Conservation (phyloP, 2,888 invertebrate species). For the Latrodectus hesperus region DNA sequence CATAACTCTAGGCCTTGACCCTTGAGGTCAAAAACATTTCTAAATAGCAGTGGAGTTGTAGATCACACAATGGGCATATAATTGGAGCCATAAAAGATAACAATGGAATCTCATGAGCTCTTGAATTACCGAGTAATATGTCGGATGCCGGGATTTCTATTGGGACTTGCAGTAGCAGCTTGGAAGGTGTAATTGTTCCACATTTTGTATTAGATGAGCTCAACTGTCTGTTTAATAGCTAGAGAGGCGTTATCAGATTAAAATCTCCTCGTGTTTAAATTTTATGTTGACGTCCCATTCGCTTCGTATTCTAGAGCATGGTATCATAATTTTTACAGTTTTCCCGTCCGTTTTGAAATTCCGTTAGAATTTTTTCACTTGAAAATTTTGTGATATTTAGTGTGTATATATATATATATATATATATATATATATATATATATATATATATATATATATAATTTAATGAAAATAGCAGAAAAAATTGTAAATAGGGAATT, state of each 20-base stretch:
- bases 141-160: not conserved
- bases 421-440: no score
- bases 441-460: no score
- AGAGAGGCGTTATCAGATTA: not conserved
- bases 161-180: not conserved
- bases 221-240: not conserved
- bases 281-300: not conserved
- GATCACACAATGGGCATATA: conserved; percentile 48
- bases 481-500: no score
- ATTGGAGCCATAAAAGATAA: conserved; percentile 63
- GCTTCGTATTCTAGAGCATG: not conserved
- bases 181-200: not conserved
- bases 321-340: no score
- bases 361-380: no score
- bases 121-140: conserved; percentile 24
- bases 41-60: conserved; percentile 35
- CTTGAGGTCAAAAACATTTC: conserved; percentile 54
- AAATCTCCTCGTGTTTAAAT: not conserved
- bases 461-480: no score
- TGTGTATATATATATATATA: no score
- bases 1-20: conserved; percentile 50
- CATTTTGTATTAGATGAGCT: not conserved
- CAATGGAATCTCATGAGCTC: conserved; percentile 44
- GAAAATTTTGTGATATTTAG: no score
- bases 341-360: no score